These are phyloP conservation scores for Cepphus grylle DNA, from an alignment of 2,113 vertebrate species.

Conservation along the genomic window DNA sequence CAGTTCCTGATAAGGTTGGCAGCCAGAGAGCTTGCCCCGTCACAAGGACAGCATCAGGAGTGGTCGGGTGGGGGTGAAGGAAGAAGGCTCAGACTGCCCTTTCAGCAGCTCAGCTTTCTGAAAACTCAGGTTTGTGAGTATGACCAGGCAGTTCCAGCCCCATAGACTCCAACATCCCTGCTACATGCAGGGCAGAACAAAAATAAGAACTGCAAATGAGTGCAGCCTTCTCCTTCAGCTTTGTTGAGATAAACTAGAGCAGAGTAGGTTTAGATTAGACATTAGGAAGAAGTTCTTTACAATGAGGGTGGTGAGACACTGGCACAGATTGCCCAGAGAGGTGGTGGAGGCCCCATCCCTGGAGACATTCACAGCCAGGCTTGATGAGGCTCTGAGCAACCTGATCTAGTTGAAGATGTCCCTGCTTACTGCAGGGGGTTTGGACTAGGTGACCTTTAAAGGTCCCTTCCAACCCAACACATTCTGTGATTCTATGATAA, in stretches of 20 bases:
- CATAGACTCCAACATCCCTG: background rate
- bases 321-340: too few species aligned
- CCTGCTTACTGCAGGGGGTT: too few species aligned
- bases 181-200: background rate
- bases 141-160: background rate
- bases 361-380: too few species aligned
- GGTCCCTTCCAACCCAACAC: too few species aligned
- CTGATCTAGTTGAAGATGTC: too few species aligned
- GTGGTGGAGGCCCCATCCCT: too few species aligned
- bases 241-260: background rate
- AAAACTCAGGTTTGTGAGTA: background rate
- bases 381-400: too few species aligned
- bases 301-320: too few species aligned
- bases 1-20: background rate
- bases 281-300: too few species aligned
- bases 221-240: background rate
- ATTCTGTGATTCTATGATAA: too few species aligned
- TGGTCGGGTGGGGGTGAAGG: background rate
- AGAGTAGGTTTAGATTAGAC: too few species aligned
- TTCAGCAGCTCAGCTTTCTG: background rate
- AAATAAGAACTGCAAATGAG: background rate
- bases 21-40: background rate
- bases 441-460: too few species aligned
- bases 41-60: background rate
- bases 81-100: background rate